Evolutionary conservation across 2,113 vertebrate species (phyloP).

Genomic region (Psittacula cyanocephala): DNA sequence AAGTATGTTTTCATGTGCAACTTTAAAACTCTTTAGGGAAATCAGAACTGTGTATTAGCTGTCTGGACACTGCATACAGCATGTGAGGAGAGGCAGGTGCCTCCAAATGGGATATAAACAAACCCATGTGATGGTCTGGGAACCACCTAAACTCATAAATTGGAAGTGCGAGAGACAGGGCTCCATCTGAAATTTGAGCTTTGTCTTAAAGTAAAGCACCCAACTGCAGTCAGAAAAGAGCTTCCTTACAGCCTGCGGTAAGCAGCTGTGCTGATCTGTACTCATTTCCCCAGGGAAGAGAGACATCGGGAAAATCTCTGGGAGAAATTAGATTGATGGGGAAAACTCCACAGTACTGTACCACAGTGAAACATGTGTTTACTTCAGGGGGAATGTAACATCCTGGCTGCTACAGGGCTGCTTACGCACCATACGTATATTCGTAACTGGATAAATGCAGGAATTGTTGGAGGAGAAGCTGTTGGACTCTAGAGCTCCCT

Average conservation of each 20-base stretch:
- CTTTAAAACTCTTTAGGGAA: not conserved
- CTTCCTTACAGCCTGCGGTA: not conserved
- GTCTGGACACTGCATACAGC: not conserved
- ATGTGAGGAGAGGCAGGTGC: not conserved
- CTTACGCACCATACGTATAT: rapidly evolving
- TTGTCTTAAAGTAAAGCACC: not conserved
- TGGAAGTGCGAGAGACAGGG: not conserved
- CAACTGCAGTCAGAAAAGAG: not conserved
- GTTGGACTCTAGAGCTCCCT: not conserved
- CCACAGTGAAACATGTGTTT: not conserved
- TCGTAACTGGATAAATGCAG: not conserved
- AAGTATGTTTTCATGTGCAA: not conserved
- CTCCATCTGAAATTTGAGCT: not conserved
- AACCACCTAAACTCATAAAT: not conserved
- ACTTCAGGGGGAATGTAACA: not conserved
- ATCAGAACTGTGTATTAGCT: not conserved
- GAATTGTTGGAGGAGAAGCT: not conserved
- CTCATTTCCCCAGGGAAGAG: not conserved
- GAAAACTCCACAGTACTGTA: not conserved
- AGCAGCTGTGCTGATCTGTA: not conserved
- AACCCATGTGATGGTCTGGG: not conserved
- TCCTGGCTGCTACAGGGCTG: not conserved
- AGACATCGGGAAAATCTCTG: not conserved
- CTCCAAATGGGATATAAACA: not conserved
- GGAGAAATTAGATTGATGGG: not conserved